Base-by-base conservation (phyloP, 1,140 invertebrate genomes). In the Penaeus chinensis region DNA sequence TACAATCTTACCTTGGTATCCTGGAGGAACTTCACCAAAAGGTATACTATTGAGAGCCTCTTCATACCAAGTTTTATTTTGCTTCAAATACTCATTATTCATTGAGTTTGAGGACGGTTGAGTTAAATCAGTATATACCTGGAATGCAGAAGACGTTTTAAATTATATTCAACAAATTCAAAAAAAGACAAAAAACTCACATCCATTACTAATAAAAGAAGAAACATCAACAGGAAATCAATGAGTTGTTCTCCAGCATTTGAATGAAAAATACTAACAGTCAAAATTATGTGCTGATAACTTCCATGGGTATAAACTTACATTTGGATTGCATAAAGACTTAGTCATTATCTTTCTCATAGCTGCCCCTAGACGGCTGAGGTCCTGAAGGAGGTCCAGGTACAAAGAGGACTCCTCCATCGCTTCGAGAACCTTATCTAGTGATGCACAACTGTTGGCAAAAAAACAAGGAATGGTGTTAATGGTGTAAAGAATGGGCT, bases 311-410 rank as follows among this genome's bases (percentile, higher is more conserved):
- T 10, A 69, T 66, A 78, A 42, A 76, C 81, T 90, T 91, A 95
- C 88, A 37, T 96, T 95, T 62, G 96, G 95, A 94, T 97, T 97
- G 63, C 96, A 98, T 11, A 99, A 93, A 60, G 96, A 96, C 89
- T 95, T 94, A 47, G 97, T 98, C 95, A 99, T 98, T 42, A 98
- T 96, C 89, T 94, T 94, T 90, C 97, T 94, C 97, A 99, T 98
- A 77, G 98, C 95, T 89, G 97, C 97, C 76, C 98, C 98, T 96
- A 98, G 97, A 91, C 97, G 96, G 93, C 97, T 98, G 81, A 98
- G 94, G 90, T 98, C 96, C 92, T 98, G 96, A 27, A 99, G 92
- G 95, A 99, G 97, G 79, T 95, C 95, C 74, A 98, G 94, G 91
- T 96, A 81, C 93, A 93, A 92, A 98, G 97, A 77, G 62, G 96